Base-by-base conservation (phyloP, 92 coral and sea anemone species). In the Parazoanthus swiftii region DNA sequence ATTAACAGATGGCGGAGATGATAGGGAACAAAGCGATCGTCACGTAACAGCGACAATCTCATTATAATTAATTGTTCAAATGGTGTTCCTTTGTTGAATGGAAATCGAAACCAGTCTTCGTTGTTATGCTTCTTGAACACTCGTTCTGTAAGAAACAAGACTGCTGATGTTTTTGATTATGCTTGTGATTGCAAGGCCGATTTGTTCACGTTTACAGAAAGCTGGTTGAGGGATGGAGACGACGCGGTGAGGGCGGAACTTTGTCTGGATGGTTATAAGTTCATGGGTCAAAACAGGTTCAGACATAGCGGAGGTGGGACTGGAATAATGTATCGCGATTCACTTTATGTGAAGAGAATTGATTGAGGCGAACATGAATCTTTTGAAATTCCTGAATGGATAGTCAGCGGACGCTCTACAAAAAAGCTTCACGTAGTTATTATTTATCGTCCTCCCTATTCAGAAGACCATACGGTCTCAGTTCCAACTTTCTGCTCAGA, bases 391-490 rank as follows among this genome's bases (percentile, higher is more conserved):
- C 82, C 91, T 71, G 91, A 89, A 54, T 88, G 90, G 90, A 50
- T 71, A 74, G 91, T 89, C 54, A 73, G 68, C 81, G 79, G 88
- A 63, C 67, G 88, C 88, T 84, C 78, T 84, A 63, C 77, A 85
- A 68, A 77, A 36, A 85, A 89, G 39, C 78, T 85, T 25, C 89
- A 89, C 74, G 68, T 85, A 83, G 86, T 85, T 26, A 74, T 90
- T 88, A 81, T 91, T 35, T 91, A 88, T 88, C 91, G 88, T 23
- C 82, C 93, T 68, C 93, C 91, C 3, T 91, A 88, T 83, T 91
- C 91, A 21, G 89, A 88, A 79, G 42, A 39, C 42, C 42, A 39
- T 39, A 2, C 42, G 42, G 42, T 39, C 42, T 2, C 42, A 39
- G 42, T 39, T 39, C 42, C 86, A 21, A 14, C 91, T 88, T 79